These are phyloP conservation scores for Tetheella fluctuosa DNA, from an alignment of 2,888 invertebrate genomes.

Conservation along the genomic window DNA sequence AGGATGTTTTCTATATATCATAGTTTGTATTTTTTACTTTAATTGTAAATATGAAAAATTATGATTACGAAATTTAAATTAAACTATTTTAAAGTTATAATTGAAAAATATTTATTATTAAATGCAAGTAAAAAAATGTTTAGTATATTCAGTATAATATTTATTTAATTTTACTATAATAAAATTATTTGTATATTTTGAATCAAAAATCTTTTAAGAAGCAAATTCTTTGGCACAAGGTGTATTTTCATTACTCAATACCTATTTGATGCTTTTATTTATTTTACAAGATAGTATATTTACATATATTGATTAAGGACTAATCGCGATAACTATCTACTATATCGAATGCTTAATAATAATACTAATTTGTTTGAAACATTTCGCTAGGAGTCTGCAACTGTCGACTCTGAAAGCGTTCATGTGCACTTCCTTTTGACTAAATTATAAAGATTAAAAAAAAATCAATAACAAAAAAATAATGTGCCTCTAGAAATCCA, in stretches of 20 bases:
- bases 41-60: too few species aligned
- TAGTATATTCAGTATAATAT: too few species aligned
- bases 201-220: constrained; percentile 26
- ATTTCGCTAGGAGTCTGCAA: background rate
- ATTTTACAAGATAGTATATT: constrained; percentile 9
- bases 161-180: too few species aligned
- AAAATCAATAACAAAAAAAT: too few species aligned
- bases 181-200: constrained; percentile 15
- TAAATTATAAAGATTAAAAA: too few species aligned
- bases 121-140: too few species aligned
- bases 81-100: constrained; percentile 26
- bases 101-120: constrained; percentile 9
- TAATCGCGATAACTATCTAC: background rate
- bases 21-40: too few species aligned
- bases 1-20: too few species aligned
- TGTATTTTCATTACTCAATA: constrained; percentile 20
- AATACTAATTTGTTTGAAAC: background rate
- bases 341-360: background rate
- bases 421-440: too few species aligned
- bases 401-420: background rate
- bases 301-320: background rate
- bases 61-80: too few species aligned
- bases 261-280: background rate
- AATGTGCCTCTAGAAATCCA: too few species aligned
- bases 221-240: constrained; percentile 47